Conservation (phyloP, 1,140 invertebrate species). For the Zaprionus capensis region DNA sequence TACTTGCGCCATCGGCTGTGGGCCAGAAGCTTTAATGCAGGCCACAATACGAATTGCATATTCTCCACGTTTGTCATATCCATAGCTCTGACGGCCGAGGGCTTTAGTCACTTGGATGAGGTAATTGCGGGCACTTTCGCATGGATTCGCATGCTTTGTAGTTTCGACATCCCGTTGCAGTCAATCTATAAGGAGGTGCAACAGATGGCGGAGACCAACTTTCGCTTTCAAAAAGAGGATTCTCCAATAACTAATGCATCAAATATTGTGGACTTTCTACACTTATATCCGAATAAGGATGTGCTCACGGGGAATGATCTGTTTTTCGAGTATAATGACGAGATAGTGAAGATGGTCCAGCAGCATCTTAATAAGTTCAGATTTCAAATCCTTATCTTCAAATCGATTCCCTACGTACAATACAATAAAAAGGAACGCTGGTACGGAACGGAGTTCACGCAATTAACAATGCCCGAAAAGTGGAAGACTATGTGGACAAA, state of each 20-base stretch:
- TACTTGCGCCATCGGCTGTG: slow-evolving; percentile 93
- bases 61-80: slow-evolving; percentile 90
- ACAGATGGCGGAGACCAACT: slow-evolving; percentile 90
- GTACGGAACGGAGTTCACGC: slow-evolving; percentile 74
- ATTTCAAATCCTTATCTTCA: too few relatives aligned
- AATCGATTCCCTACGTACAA: too few relatives aligned
- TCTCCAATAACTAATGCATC: slow-evolving; percentile 91
- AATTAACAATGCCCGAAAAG: slow-evolving; percentile 85
- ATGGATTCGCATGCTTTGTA: slow-evolving; percentile 89
- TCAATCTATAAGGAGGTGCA: slow-evolving; percentile 77
- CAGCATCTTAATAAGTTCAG: slow-evolving; percentile 88
- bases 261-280: slow-evolving; percentile 90
- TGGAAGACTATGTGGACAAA: slow-evolving; percentile 86
- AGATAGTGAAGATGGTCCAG: slow-evolving; percentile 87
- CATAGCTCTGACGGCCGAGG: slow-evolving; percentile 91
- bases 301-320: slow-evolving; percentile 91
- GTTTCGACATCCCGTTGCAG: slow-evolving; percentile 85
- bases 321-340: slow-evolving; percentile 92
- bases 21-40: slow-evolving; percentile 91
- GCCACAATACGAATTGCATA: slow-evolving; percentile 89
- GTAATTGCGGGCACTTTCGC: slow-evolving; percentile 90
- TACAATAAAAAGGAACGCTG: slow-evolving; percentile 89
- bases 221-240: slow-evolving; percentile 89
- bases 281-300: slow-evolving; percentile 90
- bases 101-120: slow-evolving; percentile 89